Base-by-base conservation (phyloP, 2,888 invertebrate genomes). In the Pristionchus mayeri region DNA sequence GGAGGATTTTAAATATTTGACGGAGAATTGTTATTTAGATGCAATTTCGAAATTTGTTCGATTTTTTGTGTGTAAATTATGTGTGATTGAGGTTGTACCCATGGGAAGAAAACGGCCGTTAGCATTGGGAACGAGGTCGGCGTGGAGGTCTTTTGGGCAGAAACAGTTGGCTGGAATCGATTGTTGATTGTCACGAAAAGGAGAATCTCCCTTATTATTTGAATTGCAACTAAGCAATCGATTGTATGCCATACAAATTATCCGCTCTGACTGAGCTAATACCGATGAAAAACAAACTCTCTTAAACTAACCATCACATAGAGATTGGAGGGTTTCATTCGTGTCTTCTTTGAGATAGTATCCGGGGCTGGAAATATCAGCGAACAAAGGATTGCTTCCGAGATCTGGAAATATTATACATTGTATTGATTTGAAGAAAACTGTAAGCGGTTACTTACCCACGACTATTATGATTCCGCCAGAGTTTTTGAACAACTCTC, bases 91-190 rank as follows among this genome's bases (percentile, higher is more conserved):
- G n/a, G n/a, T n/a, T n/a, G n/a, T n/a, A 71, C 71, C 71, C 40
- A 40, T 37, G 0, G 71, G 71, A 44, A 71, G 71, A 9, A 40
- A n/a, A n/a, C 71, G 37, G 9, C 24, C 40, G 13, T 71, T 71
- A 3, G 24, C 9, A 18, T 78, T 50, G 0, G 76, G 27, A 13
- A 50, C 50, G 21, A 40, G 3, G 11, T 78, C 48, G 7, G 76
- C 30, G 9, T 13, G 27, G 6, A 78, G 50, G 16, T 50, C 76
- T 3, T 48, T 30, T 50, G 48, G 48, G n/a, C 76, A 78, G 76
- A 78, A 78, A 16, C 76, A 78, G 30, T 78, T 78, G 3, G 76
- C 76, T 78, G 76, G 18, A 54, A 54, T 27, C 13, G 27, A 50
- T 50, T 30, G 0, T 50, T 21, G 3, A 30, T n/a, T n/a, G n/a